Evolutionary conservation across 2,797 vertebrate genomes (phyloP).

Genomic region (Cyclura pinguis): DNA sequence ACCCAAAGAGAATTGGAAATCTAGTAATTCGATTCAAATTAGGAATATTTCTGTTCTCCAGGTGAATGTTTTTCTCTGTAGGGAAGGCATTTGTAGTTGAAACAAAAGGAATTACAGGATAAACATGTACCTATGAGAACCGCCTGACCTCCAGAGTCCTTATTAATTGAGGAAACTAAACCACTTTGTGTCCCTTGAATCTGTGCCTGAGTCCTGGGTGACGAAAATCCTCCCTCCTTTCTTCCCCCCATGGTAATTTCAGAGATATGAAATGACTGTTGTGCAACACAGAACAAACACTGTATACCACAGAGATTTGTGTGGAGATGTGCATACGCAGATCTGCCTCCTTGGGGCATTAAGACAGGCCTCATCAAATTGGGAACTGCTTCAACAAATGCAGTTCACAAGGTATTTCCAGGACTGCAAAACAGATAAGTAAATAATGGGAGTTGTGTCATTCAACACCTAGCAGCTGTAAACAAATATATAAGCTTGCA

Average conservation of each 20-base stretch:
- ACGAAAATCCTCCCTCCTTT: conserved; percentile 1
- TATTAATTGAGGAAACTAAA: conserved; percentile 38
- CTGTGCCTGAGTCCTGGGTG: neutral
- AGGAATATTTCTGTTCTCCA: neutral
- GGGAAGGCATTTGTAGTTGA: neutral
- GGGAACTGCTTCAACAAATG: neutral
- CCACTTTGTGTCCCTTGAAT: neutral
- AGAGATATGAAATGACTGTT: neutral
- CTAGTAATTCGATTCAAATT: neutral
- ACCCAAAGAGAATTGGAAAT: neutral
- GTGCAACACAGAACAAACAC: conserved; percentile 2
- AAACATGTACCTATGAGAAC: neutral
- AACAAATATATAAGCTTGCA: neutral
- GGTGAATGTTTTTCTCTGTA: neutral
- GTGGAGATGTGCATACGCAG: neutral
- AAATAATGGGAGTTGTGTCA: no score
- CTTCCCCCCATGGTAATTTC: neutral
- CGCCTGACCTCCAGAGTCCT: conserved; percentile 11
- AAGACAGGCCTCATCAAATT: neutral
- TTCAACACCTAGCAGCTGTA: no score
- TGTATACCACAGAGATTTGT: neutral
- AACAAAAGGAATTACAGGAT: conserved; percentile 4
- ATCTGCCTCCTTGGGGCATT: neutral
- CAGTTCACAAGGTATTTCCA: neutral
- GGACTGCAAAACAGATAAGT: neutral